Evolutionary conservation across 2,113 vertebrate genomes (phyloP).

Genomic region (Bubo scandiacus): DNA sequence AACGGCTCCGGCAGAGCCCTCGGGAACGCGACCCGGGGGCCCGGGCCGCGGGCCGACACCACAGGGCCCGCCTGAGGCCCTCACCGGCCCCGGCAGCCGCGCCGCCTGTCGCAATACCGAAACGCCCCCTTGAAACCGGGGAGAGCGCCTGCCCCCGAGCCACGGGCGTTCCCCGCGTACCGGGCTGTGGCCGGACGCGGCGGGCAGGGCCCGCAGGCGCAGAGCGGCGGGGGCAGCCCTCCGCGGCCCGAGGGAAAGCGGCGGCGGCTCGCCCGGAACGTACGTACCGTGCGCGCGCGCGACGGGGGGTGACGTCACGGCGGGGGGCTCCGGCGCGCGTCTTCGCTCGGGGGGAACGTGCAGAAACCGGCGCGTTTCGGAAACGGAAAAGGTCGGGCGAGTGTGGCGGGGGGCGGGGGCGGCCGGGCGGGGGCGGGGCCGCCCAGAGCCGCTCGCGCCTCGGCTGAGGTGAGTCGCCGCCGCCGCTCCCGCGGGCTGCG

Average conservation of each 20-base stretch:
- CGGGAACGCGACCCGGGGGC: accelerated
- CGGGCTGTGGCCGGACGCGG: too few species aligned
- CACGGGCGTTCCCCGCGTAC: too few species aligned
- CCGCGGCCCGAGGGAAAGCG: not conserved
- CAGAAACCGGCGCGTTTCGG: too few species aligned
- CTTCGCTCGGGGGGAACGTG: not conserved
- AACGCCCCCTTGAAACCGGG: not conserved
- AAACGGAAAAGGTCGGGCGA: too few species aligned
- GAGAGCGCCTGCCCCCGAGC: not conserved
- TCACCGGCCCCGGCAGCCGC: too few species aligned
- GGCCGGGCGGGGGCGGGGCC: not conserved
- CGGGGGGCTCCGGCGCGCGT: not conserved
- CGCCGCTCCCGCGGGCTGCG: not conserved
- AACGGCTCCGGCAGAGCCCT: not conserved
- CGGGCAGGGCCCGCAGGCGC: too few species aligned
- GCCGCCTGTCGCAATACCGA: too few species aligned
- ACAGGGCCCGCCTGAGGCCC: not conserved
- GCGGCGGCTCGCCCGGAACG: not conserved
- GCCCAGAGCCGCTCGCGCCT: not conserved
- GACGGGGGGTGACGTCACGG: not conserved
- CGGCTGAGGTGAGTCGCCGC: not conserved
- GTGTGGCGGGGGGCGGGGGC: too few species aligned
- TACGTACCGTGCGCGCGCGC: not conserved
- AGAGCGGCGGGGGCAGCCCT: too few species aligned
- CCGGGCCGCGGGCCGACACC: too few species aligned